phyloP scores from a whole-genome alignment of 2,888 invertebrate genomes.

The Amaurobius ferox region DNA sequence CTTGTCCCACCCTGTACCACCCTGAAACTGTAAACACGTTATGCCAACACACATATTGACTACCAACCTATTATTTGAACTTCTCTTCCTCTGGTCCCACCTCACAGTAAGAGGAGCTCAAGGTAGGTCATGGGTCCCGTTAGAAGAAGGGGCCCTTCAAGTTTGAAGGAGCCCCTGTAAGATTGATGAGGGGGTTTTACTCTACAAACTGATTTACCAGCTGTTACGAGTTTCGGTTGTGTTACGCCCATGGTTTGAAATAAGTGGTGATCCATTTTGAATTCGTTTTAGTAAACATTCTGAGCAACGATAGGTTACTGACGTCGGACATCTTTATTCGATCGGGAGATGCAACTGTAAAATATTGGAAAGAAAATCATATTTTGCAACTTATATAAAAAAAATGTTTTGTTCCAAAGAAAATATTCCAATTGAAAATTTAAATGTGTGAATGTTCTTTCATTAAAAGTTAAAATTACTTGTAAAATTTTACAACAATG shows the following conservation, averaged over 20 bases:
- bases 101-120: conserved; percentile 6
- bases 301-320: conserved; percentile 6
- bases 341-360: neutral
- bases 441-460: too few species aligned
- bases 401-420: too few species aligned
- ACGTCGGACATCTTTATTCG: conserved; percentile 19
- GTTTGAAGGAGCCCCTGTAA: conserved; percentile 37
- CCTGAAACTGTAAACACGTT: neutral
- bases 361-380: too few species aligned
- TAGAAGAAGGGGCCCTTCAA: conserved; percentile 21
- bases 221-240: conserved; percentile 37
- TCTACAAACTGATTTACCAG: conserved; percentile 69
- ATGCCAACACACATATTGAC: neutral
- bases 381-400: too few species aligned
- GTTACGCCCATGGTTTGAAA: conserved; percentile 36
- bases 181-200: conserved; percentile 10
- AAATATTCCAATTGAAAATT: too few species aligned
- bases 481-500: too few species aligned
- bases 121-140: conserved; percentile 37
- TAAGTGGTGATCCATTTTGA: neutral
- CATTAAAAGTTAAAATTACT: too few species aligned
- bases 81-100: neutral
- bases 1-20: neutral
- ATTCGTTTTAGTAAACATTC: conserved; percentile 46
- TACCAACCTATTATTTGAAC: neutral